Percentiles rank a stretch among this genome's conserved stretches.
These are phyloP conservation scores for Zapornia atra DNA, from an alignment of 2,113 vertebrate genomes.

Conservation along the genomic window DNA sequence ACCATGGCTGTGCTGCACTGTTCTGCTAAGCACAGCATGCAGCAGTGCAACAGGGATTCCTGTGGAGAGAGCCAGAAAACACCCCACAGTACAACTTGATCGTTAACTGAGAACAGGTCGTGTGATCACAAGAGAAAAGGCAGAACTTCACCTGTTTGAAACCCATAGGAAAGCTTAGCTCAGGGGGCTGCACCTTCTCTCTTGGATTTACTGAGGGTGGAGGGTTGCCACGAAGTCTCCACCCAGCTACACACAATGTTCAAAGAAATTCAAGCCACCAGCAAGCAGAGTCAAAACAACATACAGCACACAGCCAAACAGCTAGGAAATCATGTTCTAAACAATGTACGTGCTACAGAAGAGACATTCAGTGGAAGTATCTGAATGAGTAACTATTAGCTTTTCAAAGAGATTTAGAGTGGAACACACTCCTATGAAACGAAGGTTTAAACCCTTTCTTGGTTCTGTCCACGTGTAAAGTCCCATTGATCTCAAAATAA, in stretches of 20 bases:
- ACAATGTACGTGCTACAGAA: background rate
- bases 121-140: background rate
- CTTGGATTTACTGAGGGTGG: background rate
- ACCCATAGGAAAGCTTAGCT: background rate
- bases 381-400: background rate
- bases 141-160: background rate
- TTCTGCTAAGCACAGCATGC: background rate
- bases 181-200: background rate
- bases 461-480: background rate
- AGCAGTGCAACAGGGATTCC: background rate
- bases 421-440: background rate
- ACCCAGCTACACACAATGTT: background rate
- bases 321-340: background rate
- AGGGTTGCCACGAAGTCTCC: background rate
- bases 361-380: background rate
- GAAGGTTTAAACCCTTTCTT: background rate
- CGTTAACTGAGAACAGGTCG: background rate
- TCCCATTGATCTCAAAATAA: constrained; percentile 17
- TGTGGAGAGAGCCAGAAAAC: background rate
- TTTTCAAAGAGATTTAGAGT: background rate
- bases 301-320: background rate
- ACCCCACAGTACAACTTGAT: rapidly evolving
- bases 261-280: background rate
- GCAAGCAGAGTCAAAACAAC: background rate
- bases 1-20: background rate